phyloP scores from a whole-genome alignment of 2,797 vertebrate species.

The Selene dorsalis region DNA sequence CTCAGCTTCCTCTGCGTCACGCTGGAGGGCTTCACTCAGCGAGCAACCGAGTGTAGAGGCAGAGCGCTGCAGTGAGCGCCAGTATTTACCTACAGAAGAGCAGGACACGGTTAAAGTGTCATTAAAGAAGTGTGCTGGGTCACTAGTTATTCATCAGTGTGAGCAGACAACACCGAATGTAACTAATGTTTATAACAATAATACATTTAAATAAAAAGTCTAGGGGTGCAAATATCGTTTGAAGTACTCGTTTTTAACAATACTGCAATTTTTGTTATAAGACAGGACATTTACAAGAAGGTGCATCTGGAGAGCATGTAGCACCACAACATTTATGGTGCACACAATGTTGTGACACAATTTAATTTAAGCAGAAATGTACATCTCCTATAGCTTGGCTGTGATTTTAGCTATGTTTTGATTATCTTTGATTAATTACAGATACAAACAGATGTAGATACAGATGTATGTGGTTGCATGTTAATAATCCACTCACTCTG shows the following conservation, averaged over 20 bases:
- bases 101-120: neutral
- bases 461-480: neutral
- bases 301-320: no score
- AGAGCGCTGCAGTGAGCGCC: constrained; percentile 90
- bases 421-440: no score
- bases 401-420: no score
- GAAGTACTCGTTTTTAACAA: no score
- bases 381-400: no score
- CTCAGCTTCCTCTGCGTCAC: constrained; percentile 93
- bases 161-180: neutral
- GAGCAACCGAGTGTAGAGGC: constrained; percentile 90
- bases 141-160: neutral
- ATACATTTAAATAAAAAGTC: neutral
- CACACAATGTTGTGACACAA: no score
- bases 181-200: neutral
- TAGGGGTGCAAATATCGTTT: no score
- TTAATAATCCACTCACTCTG: constrained; percentile 88
- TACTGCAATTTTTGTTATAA: no score
- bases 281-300: no score
- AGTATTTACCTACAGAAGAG: constrained; percentile 90
- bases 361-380: no score
- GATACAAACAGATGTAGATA: neutral
- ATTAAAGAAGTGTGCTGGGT: neutral
- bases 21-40: constrained; percentile 90
- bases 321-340: no score